A percentile compares a stretch with the other conserved stretches of the same genome.
Evolutionary conservation across 2,113 vertebrate genomes (phyloP).

Genomic region (Rhinolophus ferrumequinum): DNA sequence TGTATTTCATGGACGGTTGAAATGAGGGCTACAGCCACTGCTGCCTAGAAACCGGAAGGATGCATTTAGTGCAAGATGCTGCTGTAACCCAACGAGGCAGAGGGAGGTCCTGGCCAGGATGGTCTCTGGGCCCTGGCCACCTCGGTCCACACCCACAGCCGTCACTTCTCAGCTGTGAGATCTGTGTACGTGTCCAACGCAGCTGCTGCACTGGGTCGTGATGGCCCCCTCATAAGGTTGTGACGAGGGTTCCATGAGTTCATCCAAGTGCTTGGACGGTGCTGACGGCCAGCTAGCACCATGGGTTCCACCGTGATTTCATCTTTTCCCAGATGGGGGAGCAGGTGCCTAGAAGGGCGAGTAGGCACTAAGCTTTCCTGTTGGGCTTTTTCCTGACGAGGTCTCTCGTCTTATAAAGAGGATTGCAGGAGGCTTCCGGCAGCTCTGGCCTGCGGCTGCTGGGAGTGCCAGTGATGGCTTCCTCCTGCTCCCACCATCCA

Average conservation of each 20-base stretch:
- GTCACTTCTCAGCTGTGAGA: background rate
- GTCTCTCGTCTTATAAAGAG: background rate
- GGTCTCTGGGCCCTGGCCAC: background rate
- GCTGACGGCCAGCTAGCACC: too few relatives aligned
- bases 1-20: accelerated
- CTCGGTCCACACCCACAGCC: background rate
- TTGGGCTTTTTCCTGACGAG: background rate
- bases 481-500: too few relatives aligned
- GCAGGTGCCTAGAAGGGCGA: background rate
- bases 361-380: background rate
- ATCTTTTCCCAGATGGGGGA: background rate
- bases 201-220: too few relatives aligned
- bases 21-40: accelerated
- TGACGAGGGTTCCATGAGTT: too few relatives aligned
- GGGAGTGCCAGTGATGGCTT: too few relatives aligned
- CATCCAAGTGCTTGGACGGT: background rate
- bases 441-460: background rate
- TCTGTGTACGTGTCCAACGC: accelerated
- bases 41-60: background rate
- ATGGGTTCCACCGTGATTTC: too few relatives aligned
- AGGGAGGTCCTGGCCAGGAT: accelerated
- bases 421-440: background rate
- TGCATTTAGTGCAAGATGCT: accelerated
- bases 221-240: background rate
- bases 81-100: accelerated